Percentiles rank a stretch among this genome's conserved stretches.
These are phyloP conservation scores for Panorpa germanica DNA, from an alignment of 2,888 invertebrate species.

Conservation along the genomic window DNA sequence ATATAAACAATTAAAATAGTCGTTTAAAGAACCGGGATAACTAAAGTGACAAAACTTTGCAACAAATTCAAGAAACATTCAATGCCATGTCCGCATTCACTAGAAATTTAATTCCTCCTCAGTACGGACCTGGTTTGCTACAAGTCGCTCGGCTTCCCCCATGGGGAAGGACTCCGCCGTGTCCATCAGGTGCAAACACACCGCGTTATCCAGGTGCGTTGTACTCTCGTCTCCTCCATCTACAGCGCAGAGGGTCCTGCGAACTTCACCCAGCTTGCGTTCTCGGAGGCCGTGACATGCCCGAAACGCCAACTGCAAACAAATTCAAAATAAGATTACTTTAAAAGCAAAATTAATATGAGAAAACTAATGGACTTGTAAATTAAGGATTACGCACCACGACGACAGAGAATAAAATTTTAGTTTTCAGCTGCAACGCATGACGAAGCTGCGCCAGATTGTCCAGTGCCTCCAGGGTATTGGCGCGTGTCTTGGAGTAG, in stretches of 20 bases:
- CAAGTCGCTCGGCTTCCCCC: constrained; percentile 45
- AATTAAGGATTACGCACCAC: constrained; percentile 50
- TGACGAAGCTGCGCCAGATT: constrained; percentile 61
- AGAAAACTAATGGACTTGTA: constrained; percentile 6
- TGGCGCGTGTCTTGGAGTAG: constrained; percentile 68
- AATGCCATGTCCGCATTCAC: no score
- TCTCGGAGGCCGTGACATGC: constrained; percentile 50
- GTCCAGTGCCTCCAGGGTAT: constrained; percentile 72
- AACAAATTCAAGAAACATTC: no score
- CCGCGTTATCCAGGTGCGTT: constrained; percentile 32
- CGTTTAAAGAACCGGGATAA: no score
- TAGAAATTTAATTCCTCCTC: no score
- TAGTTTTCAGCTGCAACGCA: constrained; percentile 78
- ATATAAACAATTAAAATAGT: no score
- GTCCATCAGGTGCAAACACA: constrained; percentile 43
- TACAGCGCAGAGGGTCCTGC: constrained; percentile 33
- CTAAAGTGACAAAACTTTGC: no score
- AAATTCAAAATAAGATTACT: constrained; percentile 10
- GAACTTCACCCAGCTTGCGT: constrained; percentile 51
- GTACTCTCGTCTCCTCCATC: constrained; percentile 25
- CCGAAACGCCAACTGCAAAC: constrained; percentile 47
- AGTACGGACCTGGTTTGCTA: constrained; percentile 34
- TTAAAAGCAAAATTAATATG: no score
- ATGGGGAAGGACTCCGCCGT: constrained; percentile 53
- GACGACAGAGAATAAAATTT: constrained; percentile 88